phyloP scores from a whole-genome alignment of 2,888 invertebrate species.

The Timandra comae region DNA sequence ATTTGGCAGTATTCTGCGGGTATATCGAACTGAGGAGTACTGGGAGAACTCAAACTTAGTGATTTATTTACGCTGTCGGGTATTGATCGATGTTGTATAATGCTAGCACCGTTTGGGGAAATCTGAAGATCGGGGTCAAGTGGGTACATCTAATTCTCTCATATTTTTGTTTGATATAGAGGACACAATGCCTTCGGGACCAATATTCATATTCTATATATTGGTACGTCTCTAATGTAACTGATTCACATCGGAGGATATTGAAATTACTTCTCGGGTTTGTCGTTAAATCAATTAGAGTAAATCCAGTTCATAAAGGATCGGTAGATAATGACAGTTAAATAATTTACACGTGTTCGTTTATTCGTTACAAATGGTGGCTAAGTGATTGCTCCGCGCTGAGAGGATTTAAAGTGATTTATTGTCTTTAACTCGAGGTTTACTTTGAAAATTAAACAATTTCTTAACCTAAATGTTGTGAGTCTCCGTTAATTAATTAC shows the following conservation, averaged over 20 bases:
- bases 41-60: conserved; percentile 48
- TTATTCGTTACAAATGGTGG: conserved; percentile 29
- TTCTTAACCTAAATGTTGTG: neutral
- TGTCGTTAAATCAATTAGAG: conserved; percentile 12
- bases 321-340: conserved; percentile 28
- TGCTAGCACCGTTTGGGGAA: conserved; percentile 51
- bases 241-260: conserved; percentile 1
- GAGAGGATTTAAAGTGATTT: conserved; percentile 31
- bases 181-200: conserved; percentile 39
- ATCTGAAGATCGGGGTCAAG: conserved; percentile 61
- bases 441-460: conserved; percentile 11
- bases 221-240: conserved; percentile 11
- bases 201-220: conserved; percentile 23
- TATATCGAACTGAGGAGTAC: conserved; percentile 15
- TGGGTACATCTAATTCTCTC: conserved; percentile 45
- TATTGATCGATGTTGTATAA: conserved; percentile 55
- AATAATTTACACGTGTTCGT: conserved; percentile 39
- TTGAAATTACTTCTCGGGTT: conserved; percentile 3
- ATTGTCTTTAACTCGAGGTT: conserved; percentile 21
- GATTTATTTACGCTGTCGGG: conserved; percentile 65
- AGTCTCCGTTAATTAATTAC: conserved; percentile 8
- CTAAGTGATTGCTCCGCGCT: conserved; percentile 38
- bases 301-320: conserved; percentile 4
- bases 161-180: conserved; percentile 52
- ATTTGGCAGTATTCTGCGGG: conserved; percentile 24